Evolutionary conservation across 92 coral and sea anemone genomes (phyloP).

Genomic region (Phymanthus crucifer): DNA sequence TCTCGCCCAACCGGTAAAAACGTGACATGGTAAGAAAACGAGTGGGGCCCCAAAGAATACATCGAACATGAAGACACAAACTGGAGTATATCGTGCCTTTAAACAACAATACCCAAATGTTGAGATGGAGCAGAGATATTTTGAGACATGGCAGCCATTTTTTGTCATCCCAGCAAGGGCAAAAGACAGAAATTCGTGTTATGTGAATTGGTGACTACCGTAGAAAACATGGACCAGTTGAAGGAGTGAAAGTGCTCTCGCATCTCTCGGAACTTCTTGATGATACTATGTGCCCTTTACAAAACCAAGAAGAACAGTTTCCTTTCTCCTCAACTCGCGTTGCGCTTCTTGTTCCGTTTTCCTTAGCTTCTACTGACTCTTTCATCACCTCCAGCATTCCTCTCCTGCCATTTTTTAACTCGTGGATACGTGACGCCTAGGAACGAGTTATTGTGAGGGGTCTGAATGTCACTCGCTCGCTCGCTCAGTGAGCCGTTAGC

Average conservation of each 20-base stretch:
- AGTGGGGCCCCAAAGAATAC: constrained; percentile 36
- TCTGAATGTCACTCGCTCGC: no score
- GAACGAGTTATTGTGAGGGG: no score
- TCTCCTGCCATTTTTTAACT: no score
- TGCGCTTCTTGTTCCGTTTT: no score
- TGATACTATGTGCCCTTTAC: constrained; percentile 2
- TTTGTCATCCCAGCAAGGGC: background rate
- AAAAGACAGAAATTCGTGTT: background rate
- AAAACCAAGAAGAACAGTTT: background rate
- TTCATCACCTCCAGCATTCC: no score
- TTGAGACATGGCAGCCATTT: background rate
- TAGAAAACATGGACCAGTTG: background rate
- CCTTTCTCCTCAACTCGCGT: no score
- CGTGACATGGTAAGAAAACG: constrained; percentile 37
- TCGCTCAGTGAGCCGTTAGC: no score
- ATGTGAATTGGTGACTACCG: background rate
- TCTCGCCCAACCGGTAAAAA: constrained; percentile 61
- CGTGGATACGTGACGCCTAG: no score
- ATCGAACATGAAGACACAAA: constrained; percentile 53
- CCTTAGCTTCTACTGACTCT: no score
- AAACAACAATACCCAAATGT: background rate
- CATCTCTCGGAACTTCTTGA: background rate
- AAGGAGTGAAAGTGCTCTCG: background rate
- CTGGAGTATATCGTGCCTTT: constrained; percentile 16
- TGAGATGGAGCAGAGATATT: constrained; percentile 2